Base-by-base conservation (phyloP, 1,140 invertebrate genomes). In the Drosophila virilis region DNA sequence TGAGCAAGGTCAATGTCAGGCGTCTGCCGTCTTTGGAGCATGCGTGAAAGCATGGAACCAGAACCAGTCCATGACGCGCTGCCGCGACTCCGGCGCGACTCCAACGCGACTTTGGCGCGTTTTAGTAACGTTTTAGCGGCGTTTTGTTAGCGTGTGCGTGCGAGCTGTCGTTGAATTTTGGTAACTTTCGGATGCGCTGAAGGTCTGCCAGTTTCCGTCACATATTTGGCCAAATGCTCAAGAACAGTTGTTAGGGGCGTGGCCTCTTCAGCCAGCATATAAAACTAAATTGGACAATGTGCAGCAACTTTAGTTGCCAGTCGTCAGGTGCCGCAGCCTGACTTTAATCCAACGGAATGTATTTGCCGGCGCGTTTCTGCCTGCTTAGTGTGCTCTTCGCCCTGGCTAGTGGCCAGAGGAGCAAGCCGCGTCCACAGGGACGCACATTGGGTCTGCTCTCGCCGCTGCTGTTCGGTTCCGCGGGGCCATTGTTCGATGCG, bases 1-100 rank as follows among this genome's bases (percentile, higher is more conserved):
- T 54, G 73, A 61, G 64, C 77, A 85, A 85, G 81, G 81, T 85
- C 81, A 85, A 85, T 85, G 81, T 80, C 82, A 72, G 60, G 55
- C 70, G 55, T 59, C 51, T 28, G 46, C 62, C 37, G 62, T 38
- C 9, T 12, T 17, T 46, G 50, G 15, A 43, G 57, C 37, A 46
- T 48, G 58, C 52, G 66, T 69, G 59, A 57, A 59, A 58, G 46
- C 60, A 40, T 52, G 48, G 22, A 64, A 67, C 52, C 55, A 58
- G 43, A 60, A 64, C 60, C 35, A 64, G 46, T 64, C 37, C 13
- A 15, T 51, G 60, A 52, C 60, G 60, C 55, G 55, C 22, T 54
- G 13, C 8, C 43, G 58, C 59, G 59, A 38, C 8, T 48, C 8
- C 13, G 1, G 15, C 13, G 43, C 58, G 58, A 61, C 13, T 55